Conservation (phyloP, 92 coral and sea anemone genomes). For the Phymanthus crucifer region DNA sequence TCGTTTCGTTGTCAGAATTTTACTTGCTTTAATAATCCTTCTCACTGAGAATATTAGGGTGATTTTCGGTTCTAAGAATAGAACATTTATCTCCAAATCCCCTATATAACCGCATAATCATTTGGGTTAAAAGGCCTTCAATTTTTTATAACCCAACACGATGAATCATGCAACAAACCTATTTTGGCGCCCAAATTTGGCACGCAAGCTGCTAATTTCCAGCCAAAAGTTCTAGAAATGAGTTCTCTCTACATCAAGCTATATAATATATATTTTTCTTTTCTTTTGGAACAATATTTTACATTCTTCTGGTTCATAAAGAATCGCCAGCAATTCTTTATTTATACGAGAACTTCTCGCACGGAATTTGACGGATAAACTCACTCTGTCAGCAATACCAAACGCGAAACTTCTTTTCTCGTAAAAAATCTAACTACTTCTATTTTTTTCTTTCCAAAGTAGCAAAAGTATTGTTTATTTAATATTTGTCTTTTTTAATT, state of each 20-base stretch:
- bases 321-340: slow-evolving; percentile 10
- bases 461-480: not conserved
- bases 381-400: not conserved
- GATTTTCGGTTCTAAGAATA: not conserved
- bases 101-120: not conserved
- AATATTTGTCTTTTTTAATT: not conserved
- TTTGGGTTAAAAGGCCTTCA: not conserved
- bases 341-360: not conserved
- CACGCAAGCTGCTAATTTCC: not conserved
- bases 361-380: not conserved
- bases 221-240: not conserved
- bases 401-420: not conserved
- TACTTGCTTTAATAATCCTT: not conserved
- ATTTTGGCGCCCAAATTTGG: not conserved
- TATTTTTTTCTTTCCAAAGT: not conserved
- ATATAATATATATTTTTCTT: not conserved
- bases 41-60: not conserved
- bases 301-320: not conserved
- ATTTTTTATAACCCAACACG: not conserved
- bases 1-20: not conserved
- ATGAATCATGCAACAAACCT: not conserved
- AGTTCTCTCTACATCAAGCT: not conserved
- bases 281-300: not conserved
- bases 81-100: not conserved
- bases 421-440: not conserved